Evolutionary conservation across 2,888 invertebrate species (phyloP).

Genomic region (Scrobipalpa atriplicella): DNA sequence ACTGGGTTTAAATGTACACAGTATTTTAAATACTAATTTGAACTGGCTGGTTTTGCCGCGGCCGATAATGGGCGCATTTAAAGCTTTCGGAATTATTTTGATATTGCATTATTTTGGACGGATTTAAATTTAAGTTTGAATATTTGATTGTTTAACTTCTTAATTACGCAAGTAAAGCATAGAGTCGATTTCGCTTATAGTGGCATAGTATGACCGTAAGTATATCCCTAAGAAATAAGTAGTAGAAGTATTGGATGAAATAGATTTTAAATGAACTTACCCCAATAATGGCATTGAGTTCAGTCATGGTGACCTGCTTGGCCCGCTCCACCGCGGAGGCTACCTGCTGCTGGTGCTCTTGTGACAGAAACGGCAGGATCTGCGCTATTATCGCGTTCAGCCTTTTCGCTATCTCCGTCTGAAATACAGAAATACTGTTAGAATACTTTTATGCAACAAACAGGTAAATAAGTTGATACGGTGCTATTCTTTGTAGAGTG

Average conservation of each 20-base stretch:
- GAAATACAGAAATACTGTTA: constrained; percentile 64
- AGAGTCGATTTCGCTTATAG: no score
- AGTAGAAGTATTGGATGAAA: no score
- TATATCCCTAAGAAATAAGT: no score
- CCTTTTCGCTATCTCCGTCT: constrained; percentile 98
- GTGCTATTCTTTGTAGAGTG: no score
- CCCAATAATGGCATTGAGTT: constrained; percentile 96
- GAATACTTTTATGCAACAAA: neutral
- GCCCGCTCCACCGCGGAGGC: constrained; percentile 96
- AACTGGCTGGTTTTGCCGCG: neutral
- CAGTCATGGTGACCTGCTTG: constrained; percentile 97
- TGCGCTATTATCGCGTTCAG: constrained; percentile 96
- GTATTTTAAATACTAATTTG: neutral
- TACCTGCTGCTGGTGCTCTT: constrained; percentile 96
- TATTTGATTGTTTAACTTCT: neutral
- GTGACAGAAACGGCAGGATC: constrained; percentile 95
- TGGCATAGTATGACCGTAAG: no score
- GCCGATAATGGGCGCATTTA: neutral
- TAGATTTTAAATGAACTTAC: constrained; percentile 79
- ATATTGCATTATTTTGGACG: neutral
- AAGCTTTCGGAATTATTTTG: neutral
- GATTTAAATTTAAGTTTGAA: neutral
- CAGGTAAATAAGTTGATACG: no score
- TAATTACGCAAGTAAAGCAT: no score
- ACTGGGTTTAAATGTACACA: neutral